phyloP scores from a whole-genome alignment of 2,888 invertebrate species.

The Smittia aterrima region DNA sequence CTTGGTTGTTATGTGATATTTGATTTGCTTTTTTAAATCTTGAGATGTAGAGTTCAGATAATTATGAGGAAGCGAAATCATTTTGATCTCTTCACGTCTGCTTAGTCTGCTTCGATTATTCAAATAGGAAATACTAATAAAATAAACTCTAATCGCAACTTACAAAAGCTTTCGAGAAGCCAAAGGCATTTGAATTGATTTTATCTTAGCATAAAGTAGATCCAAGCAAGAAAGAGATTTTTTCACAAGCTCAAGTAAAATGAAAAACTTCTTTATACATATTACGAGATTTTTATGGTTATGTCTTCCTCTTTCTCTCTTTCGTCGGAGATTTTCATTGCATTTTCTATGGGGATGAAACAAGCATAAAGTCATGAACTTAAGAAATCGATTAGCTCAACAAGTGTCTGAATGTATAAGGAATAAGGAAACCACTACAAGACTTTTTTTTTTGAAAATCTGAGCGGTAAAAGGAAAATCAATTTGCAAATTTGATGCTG shows the following conservation, averaged over 20 bases:
- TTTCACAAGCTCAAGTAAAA: background rate
- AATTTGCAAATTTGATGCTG: background rate
- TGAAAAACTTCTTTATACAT: background rate
- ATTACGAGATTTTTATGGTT: slow-evolving; percentile 23
- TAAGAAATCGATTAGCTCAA: slow-evolving; percentile 22
- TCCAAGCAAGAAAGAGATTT: background rate
- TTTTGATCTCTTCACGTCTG: too few relatives aligned
- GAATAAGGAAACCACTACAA: background rate
- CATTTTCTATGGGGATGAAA: slow-evolving; percentile 9
- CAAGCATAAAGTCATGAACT: slow-evolving; percentile 23
- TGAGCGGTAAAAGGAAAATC: background rate
- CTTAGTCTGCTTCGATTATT: too few relatives aligned
- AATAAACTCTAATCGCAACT: too few relatives aligned
- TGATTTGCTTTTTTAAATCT: too few relatives aligned
- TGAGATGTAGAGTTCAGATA: too few relatives aligned
- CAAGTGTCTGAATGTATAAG: slow-evolving; percentile 15
- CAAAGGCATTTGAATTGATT: background rate
- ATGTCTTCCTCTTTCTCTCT: background rate
- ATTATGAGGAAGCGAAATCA: too few relatives aligned
- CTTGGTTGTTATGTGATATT: background rate
- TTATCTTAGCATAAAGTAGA: background rate
- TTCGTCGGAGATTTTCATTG: slow-evolving; percentile 1
- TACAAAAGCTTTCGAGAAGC: background rate
- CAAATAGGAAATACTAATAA: too few relatives aligned
- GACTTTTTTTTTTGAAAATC: background rate